phyloP scores from a whole-genome alignment of 2,888 invertebrate genomes.

The Salticus scenicus region DNA sequence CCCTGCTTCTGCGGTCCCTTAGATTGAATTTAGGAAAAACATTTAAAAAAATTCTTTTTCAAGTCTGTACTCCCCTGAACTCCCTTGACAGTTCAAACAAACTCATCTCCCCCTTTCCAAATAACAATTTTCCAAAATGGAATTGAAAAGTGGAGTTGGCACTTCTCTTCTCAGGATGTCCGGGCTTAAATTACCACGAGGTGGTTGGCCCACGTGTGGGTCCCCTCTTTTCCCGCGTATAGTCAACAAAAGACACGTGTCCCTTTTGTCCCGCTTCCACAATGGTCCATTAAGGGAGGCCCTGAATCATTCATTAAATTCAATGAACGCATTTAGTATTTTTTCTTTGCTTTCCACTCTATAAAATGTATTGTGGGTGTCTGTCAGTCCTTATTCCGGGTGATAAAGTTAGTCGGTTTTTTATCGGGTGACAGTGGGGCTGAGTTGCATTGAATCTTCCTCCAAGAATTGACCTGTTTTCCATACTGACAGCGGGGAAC shows the following conservation, averaged over 20 bases:
- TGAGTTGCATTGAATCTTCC: background rate
- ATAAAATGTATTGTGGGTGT: background rate
- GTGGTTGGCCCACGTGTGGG: constrained; percentile 26
- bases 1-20: no score
- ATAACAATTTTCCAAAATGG: background rate
- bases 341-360: background rate
- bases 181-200: background rate
- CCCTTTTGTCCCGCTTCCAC: constrained; percentile 29
- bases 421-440: background rate
- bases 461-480: background rate
- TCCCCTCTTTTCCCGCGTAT: constrained; percentile 20
- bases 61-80: background rate
- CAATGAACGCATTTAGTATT: constrained; percentile 34
- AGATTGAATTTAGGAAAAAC: no score
- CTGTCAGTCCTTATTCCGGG: constrained; percentile 12
- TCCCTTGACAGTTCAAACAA: background rate
- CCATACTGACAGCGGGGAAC: constrained; percentile 1
- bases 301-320: constrained; percentile 64
- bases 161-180: background rate
- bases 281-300: constrained; percentile 52
- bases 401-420: constrained; percentile 44
- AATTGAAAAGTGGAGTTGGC: background rate
- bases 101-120: background rate
- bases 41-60: no score
- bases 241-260: constrained; percentile 53